phyloP scores from a whole-genome alignment of 2,797 vertebrate genomes.

The Carcharodon carcharias region DNA sequence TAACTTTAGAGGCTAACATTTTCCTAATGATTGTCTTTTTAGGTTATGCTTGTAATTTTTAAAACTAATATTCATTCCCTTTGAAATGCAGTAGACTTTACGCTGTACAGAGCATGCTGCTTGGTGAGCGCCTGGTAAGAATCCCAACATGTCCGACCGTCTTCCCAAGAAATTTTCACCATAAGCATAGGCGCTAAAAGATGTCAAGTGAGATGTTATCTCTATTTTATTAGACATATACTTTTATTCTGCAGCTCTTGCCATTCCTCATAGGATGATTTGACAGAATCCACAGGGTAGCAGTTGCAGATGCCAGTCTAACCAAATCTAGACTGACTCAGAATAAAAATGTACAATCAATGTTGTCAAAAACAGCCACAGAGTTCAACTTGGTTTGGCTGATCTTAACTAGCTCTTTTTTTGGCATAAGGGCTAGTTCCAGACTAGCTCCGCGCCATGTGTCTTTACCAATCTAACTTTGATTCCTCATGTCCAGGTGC shows the following conservation, averaged over 20 bases:
- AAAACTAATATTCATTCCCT: background rate
- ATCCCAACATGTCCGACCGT: background rate
- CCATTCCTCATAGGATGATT: background rate
- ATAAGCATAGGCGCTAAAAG: background rate
- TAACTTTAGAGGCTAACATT: background rate
- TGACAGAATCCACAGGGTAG: conserved; percentile 10
- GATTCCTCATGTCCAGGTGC: background rate
- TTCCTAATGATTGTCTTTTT: background rate
- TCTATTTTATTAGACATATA: background rate
- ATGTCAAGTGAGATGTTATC: conserved; percentile 13
- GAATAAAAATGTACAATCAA: background rate
- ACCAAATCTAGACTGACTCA: background rate
- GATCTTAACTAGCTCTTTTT: background rate
- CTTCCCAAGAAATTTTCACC: background rate
- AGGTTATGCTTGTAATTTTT: too few relatives aligned
- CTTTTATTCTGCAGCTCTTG: background rate
- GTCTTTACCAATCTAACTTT: background rate
- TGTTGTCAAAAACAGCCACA: background rate
- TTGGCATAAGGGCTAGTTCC: background rate
- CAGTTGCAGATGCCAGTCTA: background rate
- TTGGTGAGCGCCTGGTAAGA: background rate
- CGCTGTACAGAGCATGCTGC: background rate
- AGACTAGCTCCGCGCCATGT: background rate
- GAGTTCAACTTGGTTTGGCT: background rate
- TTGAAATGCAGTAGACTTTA: background rate